phyloP scores from a whole-genome alignment of 1,140 invertebrate genomes.

The Schlechtendalia chinensis region DNA sequence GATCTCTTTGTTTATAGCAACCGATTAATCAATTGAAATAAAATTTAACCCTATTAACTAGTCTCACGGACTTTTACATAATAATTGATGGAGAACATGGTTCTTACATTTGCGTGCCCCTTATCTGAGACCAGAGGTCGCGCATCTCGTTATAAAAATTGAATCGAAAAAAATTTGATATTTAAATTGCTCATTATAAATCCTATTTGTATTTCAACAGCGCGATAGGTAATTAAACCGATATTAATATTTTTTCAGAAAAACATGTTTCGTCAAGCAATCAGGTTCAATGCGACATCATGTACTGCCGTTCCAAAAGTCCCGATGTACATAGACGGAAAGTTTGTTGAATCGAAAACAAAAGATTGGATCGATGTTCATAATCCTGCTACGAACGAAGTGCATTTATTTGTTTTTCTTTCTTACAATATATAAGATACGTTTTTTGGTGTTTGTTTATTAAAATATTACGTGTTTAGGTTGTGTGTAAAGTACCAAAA shows the following conservation, averaged over 20 bases:
- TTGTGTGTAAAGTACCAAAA: constrained; percentile 83
- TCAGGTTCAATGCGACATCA: not conserved
- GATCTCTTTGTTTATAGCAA: no score
- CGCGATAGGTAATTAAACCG: no score
- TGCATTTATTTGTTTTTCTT: constrained; percentile 59
- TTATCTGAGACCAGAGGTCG: constrained; percentile 20
- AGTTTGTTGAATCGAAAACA: constrained; percentile 91
- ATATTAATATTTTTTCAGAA: constrained; percentile 15
- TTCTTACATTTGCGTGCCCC: no score
- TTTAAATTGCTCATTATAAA: not conserved
- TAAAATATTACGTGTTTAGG: constrained; percentile 56
- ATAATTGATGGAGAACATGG: no score
- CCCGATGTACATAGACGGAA: constrained; percentile 86
- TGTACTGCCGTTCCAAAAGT: constrained; percentile 22
- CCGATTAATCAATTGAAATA: no score
- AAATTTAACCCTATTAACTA: no score
- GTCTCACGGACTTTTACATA: no score
- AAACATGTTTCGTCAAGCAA: constrained; percentile 37
- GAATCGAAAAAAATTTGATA: no score
- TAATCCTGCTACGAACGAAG: constrained; percentile 88
- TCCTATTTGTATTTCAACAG: no score
- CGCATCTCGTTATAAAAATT: not conserved
- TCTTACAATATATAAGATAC: no score
- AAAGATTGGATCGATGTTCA: constrained; percentile 91
- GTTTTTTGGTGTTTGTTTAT: not conserved